Evolutionary conservation across 2,797 vertebrate species (phyloP).

Genomic region (Sebastes kiyomatsui): DNA sequence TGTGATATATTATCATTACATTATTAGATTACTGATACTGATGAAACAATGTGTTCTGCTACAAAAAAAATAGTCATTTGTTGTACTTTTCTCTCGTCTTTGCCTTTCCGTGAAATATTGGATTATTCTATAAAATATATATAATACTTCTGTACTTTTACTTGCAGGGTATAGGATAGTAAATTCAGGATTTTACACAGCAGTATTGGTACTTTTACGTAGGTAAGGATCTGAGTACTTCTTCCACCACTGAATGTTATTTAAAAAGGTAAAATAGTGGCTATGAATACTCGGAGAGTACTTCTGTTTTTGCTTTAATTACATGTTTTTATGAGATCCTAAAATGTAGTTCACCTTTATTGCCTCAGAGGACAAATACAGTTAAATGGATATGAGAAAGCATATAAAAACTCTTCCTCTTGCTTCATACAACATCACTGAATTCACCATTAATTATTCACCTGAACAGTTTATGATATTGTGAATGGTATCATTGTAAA

Average conservation of each 20-base stretch:
- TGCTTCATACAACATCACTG: too few relatives aligned
- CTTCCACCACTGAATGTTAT: not conserved
- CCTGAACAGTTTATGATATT: too few relatives aligned
- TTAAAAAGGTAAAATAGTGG: not conserved
- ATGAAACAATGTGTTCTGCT: not conserved
- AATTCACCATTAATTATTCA: too few relatives aligned
- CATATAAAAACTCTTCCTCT: not conserved
- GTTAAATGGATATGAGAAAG: not conserved
- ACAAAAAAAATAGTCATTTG: not conserved
- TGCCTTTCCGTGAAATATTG: not conserved
- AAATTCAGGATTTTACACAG: not conserved
- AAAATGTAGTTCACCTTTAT: not conserved
- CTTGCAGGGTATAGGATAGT: not conserved
- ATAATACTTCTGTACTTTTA: not conserved
- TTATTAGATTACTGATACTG: not conserved
- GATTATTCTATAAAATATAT: not conserved
- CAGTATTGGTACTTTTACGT: not conserved
- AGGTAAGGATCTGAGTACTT: not conserved
- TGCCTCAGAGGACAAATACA: not conserved
- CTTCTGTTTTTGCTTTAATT: not conserved
- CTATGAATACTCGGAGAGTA: not conserved
- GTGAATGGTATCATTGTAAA: too few relatives aligned
- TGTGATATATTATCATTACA: not conserved
- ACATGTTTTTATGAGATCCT: not conserved
- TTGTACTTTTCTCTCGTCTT: not conserved